These are phyloP conservation scores for Rhagologus leucostigma DNA, from an alignment of 2,113 vertebrate species.

Conservation along the genomic window DNA sequence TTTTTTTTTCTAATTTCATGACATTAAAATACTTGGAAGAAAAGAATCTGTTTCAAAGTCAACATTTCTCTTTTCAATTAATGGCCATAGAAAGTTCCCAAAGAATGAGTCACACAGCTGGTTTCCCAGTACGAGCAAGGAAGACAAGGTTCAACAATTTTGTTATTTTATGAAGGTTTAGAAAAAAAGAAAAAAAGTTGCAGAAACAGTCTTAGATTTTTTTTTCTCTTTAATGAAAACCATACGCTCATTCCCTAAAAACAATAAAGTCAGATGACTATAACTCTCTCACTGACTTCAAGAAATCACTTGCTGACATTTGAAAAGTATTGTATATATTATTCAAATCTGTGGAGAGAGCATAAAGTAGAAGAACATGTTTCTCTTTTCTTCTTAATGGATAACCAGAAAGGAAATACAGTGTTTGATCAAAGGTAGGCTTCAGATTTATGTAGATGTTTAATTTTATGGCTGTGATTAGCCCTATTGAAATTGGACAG, in stretches of 20 bases:
- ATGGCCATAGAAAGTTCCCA: slow-evolving; percentile 7
- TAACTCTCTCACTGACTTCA: not conserved
- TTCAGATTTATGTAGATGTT: not conserved
- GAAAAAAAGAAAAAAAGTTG: not conserved
- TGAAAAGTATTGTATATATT: not conserved
- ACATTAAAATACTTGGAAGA: not conserved
- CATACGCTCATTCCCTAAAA: not conserved
- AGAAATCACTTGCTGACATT: not conserved
- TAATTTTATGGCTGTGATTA: not conserved
- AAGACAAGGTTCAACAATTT: slow-evolving; percentile 17
- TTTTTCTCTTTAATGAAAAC: not conserved
- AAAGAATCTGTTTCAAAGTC: slow-evolving; percentile 1
- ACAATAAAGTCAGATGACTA: not conserved
- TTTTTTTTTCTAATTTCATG: not conserved
- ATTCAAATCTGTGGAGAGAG: not conserved
- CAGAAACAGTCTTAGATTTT: not conserved
- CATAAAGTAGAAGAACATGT: not conserved
- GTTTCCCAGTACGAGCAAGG: slow-evolving; percentile 4
- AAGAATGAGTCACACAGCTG: slow-evolving; percentile 38
- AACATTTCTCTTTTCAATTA: not conserved
- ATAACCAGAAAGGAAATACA: not conserved
- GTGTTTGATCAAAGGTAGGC: not conserved
- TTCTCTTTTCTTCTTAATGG: not conserved
- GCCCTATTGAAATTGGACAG: not conserved
- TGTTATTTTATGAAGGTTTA: not conserved